Percentiles rank a stretch among this genome's conserved stretches.
Conservation (phyloP, 2,797 vertebrate species). For the Dromococcyx pavoninus region DNA sequence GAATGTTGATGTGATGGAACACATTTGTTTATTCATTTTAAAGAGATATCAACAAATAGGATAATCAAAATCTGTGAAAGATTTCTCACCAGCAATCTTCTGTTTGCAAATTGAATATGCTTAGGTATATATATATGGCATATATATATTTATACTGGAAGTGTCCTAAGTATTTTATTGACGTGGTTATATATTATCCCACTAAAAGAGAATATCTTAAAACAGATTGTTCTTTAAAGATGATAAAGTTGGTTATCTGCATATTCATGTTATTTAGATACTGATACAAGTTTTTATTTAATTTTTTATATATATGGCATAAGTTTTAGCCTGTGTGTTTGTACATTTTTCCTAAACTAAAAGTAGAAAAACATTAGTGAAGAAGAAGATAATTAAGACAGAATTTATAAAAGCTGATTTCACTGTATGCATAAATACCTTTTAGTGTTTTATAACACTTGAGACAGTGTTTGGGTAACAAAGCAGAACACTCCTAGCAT, state of each 20-base stretch:
- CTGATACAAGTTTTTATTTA: neutral
- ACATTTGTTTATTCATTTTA: neutral
- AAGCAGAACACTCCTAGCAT: neutral
- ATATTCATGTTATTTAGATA: neutral
- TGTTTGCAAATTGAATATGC: neutral
- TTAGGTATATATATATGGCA: no score
- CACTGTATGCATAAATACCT: neutral
- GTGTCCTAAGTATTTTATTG: neutral
- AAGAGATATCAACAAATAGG: neutral
- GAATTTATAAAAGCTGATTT: neutral
- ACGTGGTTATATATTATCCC: neutral
- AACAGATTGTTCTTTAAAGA: neutral
- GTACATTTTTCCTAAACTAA: neutral
- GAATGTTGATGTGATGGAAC: neutral
- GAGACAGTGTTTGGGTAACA: neutral
- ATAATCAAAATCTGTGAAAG: neutral
- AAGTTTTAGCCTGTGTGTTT: neutral
- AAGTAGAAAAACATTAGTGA: neutral
- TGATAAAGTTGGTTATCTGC: neutral
- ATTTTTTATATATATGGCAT: neutral
- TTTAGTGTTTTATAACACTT: neutral
- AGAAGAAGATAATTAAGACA: neutral
- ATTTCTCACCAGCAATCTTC: neutral
- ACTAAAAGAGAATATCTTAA: neutral
- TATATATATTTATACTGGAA: neutral